phyloP scores from a whole-genome alignment of 2,113 vertebrate genomes.

The Aleadryas rufinucha region DNA sequence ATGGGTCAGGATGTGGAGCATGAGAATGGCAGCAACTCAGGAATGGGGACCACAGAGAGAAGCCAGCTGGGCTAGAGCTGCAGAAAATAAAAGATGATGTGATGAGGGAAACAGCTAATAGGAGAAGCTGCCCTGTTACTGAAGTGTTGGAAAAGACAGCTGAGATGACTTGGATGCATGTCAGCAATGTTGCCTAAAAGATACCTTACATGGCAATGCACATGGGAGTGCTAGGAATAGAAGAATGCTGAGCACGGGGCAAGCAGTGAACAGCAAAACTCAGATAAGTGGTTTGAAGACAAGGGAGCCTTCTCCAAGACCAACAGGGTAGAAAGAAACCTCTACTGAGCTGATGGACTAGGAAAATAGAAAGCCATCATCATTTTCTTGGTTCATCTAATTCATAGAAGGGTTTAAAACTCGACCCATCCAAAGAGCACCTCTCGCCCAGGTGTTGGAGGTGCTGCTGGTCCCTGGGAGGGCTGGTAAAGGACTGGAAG shows the following conservation, averaged over 20 bases:
- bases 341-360: not conserved
- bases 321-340: not conserved
- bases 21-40: not conserved
- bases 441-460: accelerated
- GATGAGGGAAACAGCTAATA: not conserved
- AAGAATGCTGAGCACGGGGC: not conserved
- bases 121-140: not conserved
- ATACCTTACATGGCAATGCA: not conserved
- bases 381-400: not conserved
- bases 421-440: not conserved
- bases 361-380: not conserved
- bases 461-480: not conserved
- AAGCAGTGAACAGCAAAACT: not conserved
- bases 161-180: not conserved
- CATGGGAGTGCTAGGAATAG: not conserved
- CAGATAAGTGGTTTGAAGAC: not conserved
- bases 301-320: not conserved
- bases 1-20: not conserved
- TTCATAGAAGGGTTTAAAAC: not conserved
- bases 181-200: not conserved
- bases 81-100: slow-evolving; percentile 25
- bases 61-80: not conserved
- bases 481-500: not conserved
- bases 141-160: not conserved
- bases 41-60: not conserved